These are phyloP conservation scores for Empidonax alnorum DNA, from an alignment of 2,113 vertebrate species.

Conservation along the genomic window DNA sequence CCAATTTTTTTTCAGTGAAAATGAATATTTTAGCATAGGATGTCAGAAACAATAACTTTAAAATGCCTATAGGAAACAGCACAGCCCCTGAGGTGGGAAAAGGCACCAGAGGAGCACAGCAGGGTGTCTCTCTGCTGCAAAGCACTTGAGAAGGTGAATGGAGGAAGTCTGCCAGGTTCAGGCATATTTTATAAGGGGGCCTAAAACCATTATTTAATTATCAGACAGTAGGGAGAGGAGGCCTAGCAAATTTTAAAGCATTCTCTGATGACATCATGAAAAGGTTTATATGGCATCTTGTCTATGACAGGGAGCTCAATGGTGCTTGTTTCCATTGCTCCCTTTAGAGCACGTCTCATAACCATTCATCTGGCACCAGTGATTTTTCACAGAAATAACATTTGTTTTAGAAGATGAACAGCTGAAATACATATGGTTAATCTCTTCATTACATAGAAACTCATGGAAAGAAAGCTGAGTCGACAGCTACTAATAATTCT, in stretches of 20 bases:
- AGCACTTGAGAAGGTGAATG: fast-evolving
- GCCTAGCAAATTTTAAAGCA: neutral
- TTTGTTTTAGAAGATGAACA: neutral
- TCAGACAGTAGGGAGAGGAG: neutral
- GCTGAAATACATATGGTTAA: neutral
- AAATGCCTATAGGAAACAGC: neutral
- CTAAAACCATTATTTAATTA: neutral
- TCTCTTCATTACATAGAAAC: neutral
- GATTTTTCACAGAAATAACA: neutral
- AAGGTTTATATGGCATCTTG: neutral
- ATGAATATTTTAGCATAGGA: neutral
- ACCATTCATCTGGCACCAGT: fast-evolving
- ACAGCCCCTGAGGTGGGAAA: fast-evolving
- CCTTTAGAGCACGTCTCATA: neutral
- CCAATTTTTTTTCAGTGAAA: neutral
- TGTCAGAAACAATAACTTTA: neutral
- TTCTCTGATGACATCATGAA: neutral
- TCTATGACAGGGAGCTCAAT: neutral
- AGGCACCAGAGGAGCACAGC: neutral
- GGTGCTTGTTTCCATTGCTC: neutral
- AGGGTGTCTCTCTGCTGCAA: neutral
- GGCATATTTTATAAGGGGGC: fast-evolving
- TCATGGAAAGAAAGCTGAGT: neutral
- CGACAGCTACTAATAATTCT: neutral
- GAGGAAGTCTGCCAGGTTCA: neutral